phyloP scores from a whole-genome alignment of 2,888 invertebrate genomes.

The Ormyrus labotus region DNA sequence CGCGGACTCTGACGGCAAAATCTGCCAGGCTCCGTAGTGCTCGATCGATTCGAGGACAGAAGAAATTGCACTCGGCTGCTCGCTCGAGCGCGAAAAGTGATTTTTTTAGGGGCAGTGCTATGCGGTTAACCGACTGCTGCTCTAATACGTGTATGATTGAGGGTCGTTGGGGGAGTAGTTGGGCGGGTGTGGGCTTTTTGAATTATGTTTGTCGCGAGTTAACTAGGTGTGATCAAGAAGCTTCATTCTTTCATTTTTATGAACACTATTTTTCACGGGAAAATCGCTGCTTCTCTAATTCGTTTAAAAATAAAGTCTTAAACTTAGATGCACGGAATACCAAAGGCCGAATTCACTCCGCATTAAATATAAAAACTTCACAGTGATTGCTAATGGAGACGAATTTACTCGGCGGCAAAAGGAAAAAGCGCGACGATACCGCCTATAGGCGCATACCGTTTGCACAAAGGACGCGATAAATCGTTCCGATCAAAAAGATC shows the following conservation, averaged over 20 bases:
- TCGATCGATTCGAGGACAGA: background rate
- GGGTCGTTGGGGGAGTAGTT: no score
- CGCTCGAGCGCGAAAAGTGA: slow-evolving; percentile 19
- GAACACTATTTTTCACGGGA: background rate
- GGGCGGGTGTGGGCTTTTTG: no score
- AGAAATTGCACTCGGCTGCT: background rate
- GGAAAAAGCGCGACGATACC: background rate
- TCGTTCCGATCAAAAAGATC: slow-evolving; percentile 55
- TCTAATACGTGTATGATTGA: slow-evolving; percentile 25
- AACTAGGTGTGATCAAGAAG: no score
- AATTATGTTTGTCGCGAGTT: no score
- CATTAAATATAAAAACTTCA: background rate
- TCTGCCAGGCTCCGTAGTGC: background rate
- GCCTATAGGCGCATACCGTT: slow-evolving; percentile 15
- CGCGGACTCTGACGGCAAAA: slow-evolving; percentile 6
- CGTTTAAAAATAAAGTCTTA: background rate
- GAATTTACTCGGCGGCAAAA: slow-evolving; percentile 33
- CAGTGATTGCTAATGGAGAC: slow-evolving; percentile 36
- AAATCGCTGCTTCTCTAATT: background rate
- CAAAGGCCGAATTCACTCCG: background rate
- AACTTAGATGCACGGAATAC: background rate
- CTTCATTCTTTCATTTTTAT: background rate
- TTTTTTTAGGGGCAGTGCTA: background rate
- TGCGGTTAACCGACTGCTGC: slow-evolving; percentile 31
- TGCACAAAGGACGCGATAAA: slow-evolving; percentile 54